Evolutionary conservation across 1,140 invertebrate species (phyloP).

Genomic region (Halictus rubicundus): DNA sequence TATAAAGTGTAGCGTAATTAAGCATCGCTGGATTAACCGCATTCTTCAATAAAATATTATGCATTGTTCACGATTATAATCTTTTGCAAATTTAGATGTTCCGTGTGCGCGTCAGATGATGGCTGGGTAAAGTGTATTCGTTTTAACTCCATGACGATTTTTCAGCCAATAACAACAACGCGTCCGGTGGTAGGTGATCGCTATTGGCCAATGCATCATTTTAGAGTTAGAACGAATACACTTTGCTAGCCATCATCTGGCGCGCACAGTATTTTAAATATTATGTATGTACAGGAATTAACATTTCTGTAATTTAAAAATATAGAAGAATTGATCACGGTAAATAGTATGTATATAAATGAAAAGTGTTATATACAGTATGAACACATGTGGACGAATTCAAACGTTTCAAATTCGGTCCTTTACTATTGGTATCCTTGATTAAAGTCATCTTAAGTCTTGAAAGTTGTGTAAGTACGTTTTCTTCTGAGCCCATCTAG

Average conservation of each 20-base stretch:
- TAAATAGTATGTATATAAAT: neutral
- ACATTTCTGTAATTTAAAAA: neutral
- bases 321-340: neutral
- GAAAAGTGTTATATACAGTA: neutral
- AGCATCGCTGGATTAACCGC: neutral
- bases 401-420: neutral
- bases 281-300: too few species aligned
- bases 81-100: neutral
- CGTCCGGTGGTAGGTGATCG: too few species aligned
- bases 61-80: neutral
- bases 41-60: neutral
- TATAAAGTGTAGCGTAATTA: neutral
- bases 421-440: conserved; percentile 36
- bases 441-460: conserved; percentile 20
- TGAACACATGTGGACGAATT: neutral
- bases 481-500: neutral
- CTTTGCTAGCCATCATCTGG: too few species aligned
- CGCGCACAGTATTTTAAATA: neutral
- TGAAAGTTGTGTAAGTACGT: conserved; percentile 41
- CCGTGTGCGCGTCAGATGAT: too few species aligned
- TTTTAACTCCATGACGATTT: too few species aligned
- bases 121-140: too few species aligned
- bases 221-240: too few species aligned
- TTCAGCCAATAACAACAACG: too few species aligned
- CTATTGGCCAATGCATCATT: too few species aligned